Conservation (phyloP, 1,140 invertebrate genomes). For the Caenorhabditis brenneri region DNA sequence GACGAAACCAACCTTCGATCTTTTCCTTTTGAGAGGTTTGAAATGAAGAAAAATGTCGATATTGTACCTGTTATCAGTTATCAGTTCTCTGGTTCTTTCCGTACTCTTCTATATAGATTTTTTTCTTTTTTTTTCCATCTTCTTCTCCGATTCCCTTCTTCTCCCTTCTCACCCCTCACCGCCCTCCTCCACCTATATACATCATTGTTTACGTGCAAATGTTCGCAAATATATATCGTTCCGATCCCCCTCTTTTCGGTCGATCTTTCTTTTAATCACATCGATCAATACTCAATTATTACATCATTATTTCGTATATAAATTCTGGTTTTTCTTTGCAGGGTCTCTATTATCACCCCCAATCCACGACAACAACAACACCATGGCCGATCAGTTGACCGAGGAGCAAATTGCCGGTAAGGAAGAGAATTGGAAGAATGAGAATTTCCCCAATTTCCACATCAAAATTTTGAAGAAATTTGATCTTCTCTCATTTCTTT, state of each 20-base stretch:
- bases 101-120: neutral
- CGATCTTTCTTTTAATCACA: neutral
- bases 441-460: too few relatives aligned
- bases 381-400: slow-evolving; percentile 70
- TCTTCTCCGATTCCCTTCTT: neutral
- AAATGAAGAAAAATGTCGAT: neutral
- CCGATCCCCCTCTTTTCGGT: neutral
- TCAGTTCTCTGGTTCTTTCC: neutral
- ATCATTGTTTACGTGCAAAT: slow-evolving; percentile 1
- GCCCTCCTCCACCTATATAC: neutral
- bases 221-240: neutral
- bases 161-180: neutral
- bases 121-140: neutral
- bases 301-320: neutral
- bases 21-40: neutral
- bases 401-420: slow-evolving; percentile 71
- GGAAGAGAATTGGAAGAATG: neutral
- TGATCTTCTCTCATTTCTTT: slow-evolving; percentile 33
- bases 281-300: neutral
- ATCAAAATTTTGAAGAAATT: neutral
- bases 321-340: neutral
- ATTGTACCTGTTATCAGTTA: neutral
- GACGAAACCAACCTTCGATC: neutral
- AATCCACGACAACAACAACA: slow-evolving; percentile 8
- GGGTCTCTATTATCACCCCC: neutral